Percentiles rank a stretch among this genome's conserved stretches.
These are phyloP conservation scores for Papilio protenor DNA, from an alignment of 2,888 invertebrate genomes.

Conservation along the genomic window DNA sequence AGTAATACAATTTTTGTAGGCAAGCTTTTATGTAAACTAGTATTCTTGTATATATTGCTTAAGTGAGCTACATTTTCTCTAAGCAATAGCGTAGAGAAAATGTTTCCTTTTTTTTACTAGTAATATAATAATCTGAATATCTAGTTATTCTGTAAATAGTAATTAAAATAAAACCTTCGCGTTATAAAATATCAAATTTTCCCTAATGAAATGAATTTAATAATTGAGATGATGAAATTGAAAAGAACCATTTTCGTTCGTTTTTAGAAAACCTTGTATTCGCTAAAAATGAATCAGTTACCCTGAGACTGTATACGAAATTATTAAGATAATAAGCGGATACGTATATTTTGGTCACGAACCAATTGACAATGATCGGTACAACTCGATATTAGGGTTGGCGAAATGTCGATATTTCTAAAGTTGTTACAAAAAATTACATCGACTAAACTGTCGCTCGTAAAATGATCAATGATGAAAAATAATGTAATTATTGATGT, in stretches of 20 bases:
- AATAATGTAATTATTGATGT: neutral
- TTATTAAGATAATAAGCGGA: conserved; percentile 84
- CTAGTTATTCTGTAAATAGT: too few relatives aligned
- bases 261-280: conserved; percentile 68
- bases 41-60: too few relatives aligned
- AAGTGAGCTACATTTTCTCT: too few relatives aligned
- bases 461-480: neutral
- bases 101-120: too few relatives aligned
- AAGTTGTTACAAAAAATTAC: neutral
- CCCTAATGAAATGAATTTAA: too few relatives aligned
- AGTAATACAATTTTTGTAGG: too few relatives aligned
- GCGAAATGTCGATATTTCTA: conserved; percentile 35
- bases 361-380: conserved; percentile 84
- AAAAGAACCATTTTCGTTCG: neutral
- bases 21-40: too few relatives aligned
- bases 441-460: neutral
- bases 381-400: conserved; percentile 67
- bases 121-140: too few relatives aligned
- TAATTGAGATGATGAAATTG: neutral
- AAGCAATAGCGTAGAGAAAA: too few relatives aligned
- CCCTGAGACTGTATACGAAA: conserved; percentile 77
- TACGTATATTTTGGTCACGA: conserved; percentile 84
- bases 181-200: too few relatives aligned
- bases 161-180: too few relatives aligned
- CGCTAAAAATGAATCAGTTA: conserved; percentile 79